These are phyloP conservation scores for Balanococcus diminutus DNA, from an alignment of 2,888 invertebrate genomes.

Conservation along the genomic window DNA sequence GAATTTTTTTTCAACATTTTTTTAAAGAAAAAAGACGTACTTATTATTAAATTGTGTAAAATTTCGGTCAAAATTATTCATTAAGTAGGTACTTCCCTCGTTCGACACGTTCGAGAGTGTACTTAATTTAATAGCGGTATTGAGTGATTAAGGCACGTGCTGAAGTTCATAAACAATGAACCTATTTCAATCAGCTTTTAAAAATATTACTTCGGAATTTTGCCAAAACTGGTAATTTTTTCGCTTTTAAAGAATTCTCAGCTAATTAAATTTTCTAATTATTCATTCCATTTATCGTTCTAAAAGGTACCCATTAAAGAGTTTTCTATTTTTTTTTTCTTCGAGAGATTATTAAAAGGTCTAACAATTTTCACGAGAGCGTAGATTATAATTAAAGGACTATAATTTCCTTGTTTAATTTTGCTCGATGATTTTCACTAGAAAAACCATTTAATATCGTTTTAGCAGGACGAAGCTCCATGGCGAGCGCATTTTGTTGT, in stretches of 20 bases:
- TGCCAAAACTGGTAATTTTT: background rate
- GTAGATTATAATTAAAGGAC: background rate
- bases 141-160: background rate
- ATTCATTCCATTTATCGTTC: background rate
- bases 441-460: background rate
- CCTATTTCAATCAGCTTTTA: background rate
- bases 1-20: too few relatives aligned
- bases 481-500: background rate
- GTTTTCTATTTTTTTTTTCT: background rate
- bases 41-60: too few relatives aligned
- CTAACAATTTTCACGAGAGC: background rate
- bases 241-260: background rate
- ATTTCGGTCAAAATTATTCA: too few relatives aligned
- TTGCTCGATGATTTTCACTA: slow-evolving; percentile 3
- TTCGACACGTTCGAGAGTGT: too few relatives aligned
- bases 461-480: background rate
- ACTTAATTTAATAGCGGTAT: background rate
- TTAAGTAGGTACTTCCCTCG: too few relatives aligned
- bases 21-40: too few relatives aligned
- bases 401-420: slow-evolving; percentile 15
- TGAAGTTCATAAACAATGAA: background rate
- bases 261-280: slow-evolving; percentile 7
- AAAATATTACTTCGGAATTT: background rate
- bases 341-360: slow-evolving; percentile 16
- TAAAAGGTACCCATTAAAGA: slow-evolving; percentile 4